A percentile compares a stretch with the other conserved stretches of the same genome.
phyloP scores from a whole-genome alignment of 2,797 vertebrate species.

The Iguana delicatissima region DNA sequence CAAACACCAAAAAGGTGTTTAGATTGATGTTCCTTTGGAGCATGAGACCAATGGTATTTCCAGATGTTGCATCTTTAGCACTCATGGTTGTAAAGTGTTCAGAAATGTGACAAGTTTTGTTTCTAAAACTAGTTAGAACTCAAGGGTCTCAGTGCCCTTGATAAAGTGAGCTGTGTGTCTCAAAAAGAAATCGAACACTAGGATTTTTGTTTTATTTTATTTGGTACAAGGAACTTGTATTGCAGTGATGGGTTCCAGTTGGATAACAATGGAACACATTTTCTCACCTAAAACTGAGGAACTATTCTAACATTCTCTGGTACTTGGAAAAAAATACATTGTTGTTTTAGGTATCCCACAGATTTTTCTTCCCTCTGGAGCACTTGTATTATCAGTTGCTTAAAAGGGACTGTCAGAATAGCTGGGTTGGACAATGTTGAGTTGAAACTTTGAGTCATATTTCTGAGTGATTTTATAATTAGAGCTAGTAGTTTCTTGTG shows the following conservation, averaged over 20 bases:
- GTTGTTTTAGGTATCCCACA: neutral
- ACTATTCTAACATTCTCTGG: neutral
- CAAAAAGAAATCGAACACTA: neutral
- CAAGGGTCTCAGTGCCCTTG: neutral
- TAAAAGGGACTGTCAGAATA: neutral
- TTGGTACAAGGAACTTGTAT: neutral
- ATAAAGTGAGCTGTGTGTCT: neutral
- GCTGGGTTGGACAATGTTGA: neutral
- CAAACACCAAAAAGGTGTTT: neutral
- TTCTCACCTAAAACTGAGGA: neutral
- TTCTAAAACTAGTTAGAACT: neutral
- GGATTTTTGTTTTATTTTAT: neutral
- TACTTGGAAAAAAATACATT: neutral
- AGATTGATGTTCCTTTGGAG: neutral
- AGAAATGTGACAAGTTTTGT: neutral
- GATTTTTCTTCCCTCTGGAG: neutral
- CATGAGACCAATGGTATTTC: neutral
- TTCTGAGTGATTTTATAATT: neutral
- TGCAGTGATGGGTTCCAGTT: neutral
- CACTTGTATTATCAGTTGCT: neutral
- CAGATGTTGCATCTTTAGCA: neutral
- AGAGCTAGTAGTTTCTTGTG: neutral
- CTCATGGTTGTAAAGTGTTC: neutral
- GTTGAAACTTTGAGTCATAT: neutral
- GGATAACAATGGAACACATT: neutral